Base-by-base conservation (phyloP, 2,888 invertebrate genomes). In the Bhutanitis thaidina region DNA sequence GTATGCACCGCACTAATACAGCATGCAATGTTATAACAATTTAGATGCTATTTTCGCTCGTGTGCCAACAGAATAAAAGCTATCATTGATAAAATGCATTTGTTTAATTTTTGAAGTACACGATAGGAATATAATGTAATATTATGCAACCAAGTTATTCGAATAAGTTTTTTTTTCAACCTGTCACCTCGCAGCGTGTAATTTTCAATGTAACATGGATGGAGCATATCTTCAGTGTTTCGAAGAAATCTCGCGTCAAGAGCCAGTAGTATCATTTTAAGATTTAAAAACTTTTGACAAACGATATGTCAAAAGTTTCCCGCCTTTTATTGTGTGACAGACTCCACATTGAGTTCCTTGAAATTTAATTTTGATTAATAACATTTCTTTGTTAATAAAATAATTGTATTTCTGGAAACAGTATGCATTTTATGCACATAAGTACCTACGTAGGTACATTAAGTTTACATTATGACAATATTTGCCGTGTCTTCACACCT, bases 161-260 rank as follows among this genome's bases (percentile, higher is more conserved):
- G 20, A 13, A 35, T 49, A 37, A 32, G 29, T 20, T 49, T 32
- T 5, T 40, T 48, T 48, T 47, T 12, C 25, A 43, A 49, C 32
- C 20, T 34, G 44, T 39, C 43, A 44, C 39, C n/a, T 27, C 15
- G 10, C 14, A 37, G 25, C 27, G 29, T 34, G 38, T 16, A 50
- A 25, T 44, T 44, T 44, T 15, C 15, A 32, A 44, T 44, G 25
- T 27, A 43, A 39, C 25, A 20, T 30, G 12, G 12, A 1, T 7
- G 7, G n/a, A 10, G 12, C 10, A 40, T 39, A 8, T 15, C 20
- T 27, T 40, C 46, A 48, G 30, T 40, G n/a, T 8, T 39, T 44
- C 39, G 12, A 16, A 50, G 44, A 39, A 44, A 20, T 20, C 27
- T 25, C 36, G 12, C 15, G 9, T 9, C 30, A 30, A n/a, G 7